phyloP scores from a whole-genome alignment of 2,888 invertebrate species.

The Amorpha juglandis region DNA sequence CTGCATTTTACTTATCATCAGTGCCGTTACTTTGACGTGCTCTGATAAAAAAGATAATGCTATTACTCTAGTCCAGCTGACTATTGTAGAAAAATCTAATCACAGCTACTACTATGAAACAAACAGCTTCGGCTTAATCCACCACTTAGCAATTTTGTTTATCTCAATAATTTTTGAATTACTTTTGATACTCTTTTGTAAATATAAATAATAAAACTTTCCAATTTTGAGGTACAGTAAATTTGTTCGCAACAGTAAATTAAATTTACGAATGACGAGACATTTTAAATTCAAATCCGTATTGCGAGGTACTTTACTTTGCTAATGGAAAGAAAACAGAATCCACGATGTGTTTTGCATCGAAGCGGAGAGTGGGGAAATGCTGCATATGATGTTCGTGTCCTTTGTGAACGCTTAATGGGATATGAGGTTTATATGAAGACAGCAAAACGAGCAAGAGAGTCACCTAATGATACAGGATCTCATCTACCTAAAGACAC shows the following conservation, averaged over 20 bases:
- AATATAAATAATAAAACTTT: neutral
- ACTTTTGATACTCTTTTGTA: neutral
- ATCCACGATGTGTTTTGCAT: neutral
- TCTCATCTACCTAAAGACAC: no score
- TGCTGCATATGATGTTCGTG: neutral
- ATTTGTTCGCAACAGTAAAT: conserved; percentile 8
- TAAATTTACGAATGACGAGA: conserved; percentile 10
- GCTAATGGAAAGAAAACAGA: conserved; percentile 22
- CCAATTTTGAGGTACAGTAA: neutral
- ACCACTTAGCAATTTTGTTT: no score
- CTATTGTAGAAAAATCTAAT: no score
- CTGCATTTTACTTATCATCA: no score
- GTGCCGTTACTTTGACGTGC: no score
- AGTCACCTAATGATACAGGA: no score
- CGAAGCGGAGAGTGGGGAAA: neutral
- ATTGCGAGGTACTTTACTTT: conserved; percentile 8
- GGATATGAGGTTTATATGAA: neutral
- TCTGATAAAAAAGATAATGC: no score
- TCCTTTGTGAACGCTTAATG: neutral
- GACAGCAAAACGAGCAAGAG: no score
- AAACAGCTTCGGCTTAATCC: no score
- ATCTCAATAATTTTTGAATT: no score
- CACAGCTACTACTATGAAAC: no score
- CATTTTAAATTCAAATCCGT: conserved; percentile 19
- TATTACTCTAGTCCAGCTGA: no score